Conservation (phyloP, 2,888 invertebrate species). For the Yponomeuta malinellus region DNA sequence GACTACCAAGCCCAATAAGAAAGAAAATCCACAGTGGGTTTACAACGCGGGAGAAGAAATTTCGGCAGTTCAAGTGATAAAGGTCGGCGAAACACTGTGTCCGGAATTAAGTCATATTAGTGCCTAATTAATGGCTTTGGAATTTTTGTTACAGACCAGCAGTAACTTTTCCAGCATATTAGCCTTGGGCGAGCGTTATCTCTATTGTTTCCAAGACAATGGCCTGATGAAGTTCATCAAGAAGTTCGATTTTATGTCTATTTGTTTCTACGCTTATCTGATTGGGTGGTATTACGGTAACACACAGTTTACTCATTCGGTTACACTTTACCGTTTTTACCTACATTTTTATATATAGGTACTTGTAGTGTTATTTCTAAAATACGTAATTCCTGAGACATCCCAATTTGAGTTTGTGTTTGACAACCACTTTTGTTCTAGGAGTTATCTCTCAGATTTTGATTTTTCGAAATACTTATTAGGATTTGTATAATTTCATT, state of each 20-base stretch:
- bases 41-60: slow-evolving; percentile 89
- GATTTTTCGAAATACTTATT: no score
- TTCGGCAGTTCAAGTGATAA: slow-evolving; percentile 78
- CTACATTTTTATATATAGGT: no score
- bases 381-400: no score
- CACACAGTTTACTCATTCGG: slow-evolving; percentile 24
- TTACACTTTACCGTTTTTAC: no score
- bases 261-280: slow-evolving; percentile 83
- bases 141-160: slow-evolving; percentile 68
- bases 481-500: no score
- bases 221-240: slow-evolving; percentile 89
- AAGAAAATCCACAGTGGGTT: slow-evolving; percentile 84
- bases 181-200: slow-evolving; percentile 88
- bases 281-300: slow-evolving; percentile 82
- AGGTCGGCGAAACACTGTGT: slow-evolving; percentile 38
- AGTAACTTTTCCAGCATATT: slow-evolving; percentile 79
- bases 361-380: no score
- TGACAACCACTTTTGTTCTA: no score
- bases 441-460: no score
- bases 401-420: no score
- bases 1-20: slow-evolving; percentile 74
- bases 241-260: slow-evolving; percentile 88
- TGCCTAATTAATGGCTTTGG: not conserved
- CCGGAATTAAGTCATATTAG: not conserved
- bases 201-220: slow-evolving; percentile 86